Base-by-base conservation (phyloP, 1,140 invertebrate genomes). In the Saccostrea echinata region DNA sequence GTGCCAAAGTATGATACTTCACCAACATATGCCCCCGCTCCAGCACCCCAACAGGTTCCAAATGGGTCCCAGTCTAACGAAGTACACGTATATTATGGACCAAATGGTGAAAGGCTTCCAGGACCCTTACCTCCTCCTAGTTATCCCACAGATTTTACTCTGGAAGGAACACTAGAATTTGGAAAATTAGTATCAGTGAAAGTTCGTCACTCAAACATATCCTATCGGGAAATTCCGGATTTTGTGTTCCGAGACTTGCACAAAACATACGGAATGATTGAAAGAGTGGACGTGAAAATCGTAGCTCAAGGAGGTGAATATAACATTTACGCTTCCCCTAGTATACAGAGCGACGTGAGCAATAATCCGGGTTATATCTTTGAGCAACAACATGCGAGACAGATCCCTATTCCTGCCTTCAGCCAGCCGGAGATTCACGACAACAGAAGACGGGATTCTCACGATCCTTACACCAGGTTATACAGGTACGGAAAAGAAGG, bases 141-240 rank as follows among this genome's bases (percentile, higher is more conserved):
- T 9, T 85, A 71, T 51, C 87, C 87, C 24, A 80, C 52, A 24
- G 84, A 88, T 33, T 88, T 88, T 51, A 88, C 68, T 55, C 53
- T 88, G 18, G 87, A 88, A 61, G 83, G 82, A 33, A 88, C 68
- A 0, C 53, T 88, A n/a, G 87, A 88, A 61, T 85, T 84, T 52
- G 87, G 87, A 16, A 88, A 88, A 76, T 71, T 88, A 64, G 87
- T 88, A 9, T 88, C 87, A 3, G 33, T 88, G 1, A 76, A 84
- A 57, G 80, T 88, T 35, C 51, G 64, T 43, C 51, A 88, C 24
- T 84, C 82, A 3, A 88, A 88, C 55, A 84, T 88, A 18, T 88
- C 87, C 6, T 88, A 84, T 30, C 68, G 87, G 21, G 87, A 88
- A 64, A 85, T 88, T 61, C 87, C 87, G 6, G 68, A 84, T 43